These are phyloP conservation scores for Eclectus roratus DNA, from an alignment of 2,113 vertebrate genomes.

Conservation along the genomic window DNA sequence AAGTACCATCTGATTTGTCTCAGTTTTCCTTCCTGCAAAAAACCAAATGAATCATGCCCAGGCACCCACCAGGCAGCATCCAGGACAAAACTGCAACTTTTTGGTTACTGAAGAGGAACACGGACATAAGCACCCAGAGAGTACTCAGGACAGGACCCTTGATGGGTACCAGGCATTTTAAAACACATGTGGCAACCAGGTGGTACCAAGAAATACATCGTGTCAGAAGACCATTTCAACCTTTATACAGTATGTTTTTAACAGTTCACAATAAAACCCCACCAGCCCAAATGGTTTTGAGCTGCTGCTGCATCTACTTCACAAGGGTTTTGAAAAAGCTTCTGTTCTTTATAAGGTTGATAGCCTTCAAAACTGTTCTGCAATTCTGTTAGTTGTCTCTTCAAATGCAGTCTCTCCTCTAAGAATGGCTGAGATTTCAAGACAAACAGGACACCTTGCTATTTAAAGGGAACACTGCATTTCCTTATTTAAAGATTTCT, in stretches of 20 bases:
- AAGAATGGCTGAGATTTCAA: neutral
- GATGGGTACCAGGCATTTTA: neutral
- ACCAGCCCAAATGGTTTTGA: neutral
- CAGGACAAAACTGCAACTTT: neutral
- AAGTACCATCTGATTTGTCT: neutral
- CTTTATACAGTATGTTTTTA: rapidly evolving
- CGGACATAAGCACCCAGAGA: neutral
- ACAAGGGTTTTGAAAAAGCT: neutral
- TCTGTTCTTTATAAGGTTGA: neutral
- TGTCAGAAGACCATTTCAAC: neutral
- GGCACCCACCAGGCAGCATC: neutral
- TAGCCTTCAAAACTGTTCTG: neutral
- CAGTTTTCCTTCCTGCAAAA: neutral
- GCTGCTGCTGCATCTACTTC: neutral
- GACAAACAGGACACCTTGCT: neutral
- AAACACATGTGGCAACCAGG: rapidly evolving
- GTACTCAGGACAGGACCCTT: neutral
- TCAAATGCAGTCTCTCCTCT: neutral
- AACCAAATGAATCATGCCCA: neutral
- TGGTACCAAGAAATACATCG: neutral
- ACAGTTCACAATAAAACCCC: neutral
- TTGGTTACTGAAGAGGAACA: neutral
- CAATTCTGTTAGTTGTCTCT: neutral
- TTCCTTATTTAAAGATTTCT: neutral
- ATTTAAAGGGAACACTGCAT: neutral